phyloP scores from a whole-genome alignment of 2,113 vertebrate genomes.

The Lepisosteus oculatus region DNA sequence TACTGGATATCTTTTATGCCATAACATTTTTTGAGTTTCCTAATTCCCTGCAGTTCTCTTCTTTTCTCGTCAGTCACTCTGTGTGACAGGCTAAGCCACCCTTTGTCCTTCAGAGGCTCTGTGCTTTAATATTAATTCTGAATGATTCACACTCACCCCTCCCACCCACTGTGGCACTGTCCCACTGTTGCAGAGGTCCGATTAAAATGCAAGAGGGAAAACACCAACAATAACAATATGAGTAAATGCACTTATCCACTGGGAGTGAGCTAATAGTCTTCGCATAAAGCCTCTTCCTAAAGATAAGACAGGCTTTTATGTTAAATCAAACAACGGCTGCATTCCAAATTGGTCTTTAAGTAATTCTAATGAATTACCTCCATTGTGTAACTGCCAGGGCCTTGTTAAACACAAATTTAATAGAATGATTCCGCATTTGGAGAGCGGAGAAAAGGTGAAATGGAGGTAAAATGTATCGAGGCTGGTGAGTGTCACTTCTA shows the following conservation, averaged over 20 bases:
- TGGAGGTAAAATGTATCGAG: background rate
- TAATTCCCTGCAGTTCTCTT: too few relatives aligned
- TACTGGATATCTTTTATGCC: too few relatives aligned
- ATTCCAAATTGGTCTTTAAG: background rate
- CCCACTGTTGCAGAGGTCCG: too few relatives aligned
- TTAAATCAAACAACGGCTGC: background rate
- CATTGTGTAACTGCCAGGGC: slow-evolving; percentile 15
- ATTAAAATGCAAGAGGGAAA: too few relatives aligned
- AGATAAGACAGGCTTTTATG: slow-evolving; percentile 6
- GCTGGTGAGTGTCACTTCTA: background rate
- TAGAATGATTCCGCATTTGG: slow-evolving; percentile 17
- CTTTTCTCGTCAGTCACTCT: too few relatives aligned
- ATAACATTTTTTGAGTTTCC: too few relatives aligned
- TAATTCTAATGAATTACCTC: slow-evolving; percentile 10
- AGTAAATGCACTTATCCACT: background rate
- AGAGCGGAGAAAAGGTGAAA: slow-evolving; percentile 11
- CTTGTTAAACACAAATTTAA: slow-evolving; percentile 26
- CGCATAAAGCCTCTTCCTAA: background rate
- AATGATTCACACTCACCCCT: too few relatives aligned
- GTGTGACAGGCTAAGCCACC: too few relatives aligned
- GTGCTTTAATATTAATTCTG: too few relatives aligned
- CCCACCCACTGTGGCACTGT: too few relatives aligned
- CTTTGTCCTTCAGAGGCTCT: too few relatives aligned
- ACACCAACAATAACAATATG: too few relatives aligned
- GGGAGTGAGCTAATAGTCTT: background rate